Conservation (phyloP, 2,888 invertebrate genomes). For the Teinopalpus imperialis region DNA sequence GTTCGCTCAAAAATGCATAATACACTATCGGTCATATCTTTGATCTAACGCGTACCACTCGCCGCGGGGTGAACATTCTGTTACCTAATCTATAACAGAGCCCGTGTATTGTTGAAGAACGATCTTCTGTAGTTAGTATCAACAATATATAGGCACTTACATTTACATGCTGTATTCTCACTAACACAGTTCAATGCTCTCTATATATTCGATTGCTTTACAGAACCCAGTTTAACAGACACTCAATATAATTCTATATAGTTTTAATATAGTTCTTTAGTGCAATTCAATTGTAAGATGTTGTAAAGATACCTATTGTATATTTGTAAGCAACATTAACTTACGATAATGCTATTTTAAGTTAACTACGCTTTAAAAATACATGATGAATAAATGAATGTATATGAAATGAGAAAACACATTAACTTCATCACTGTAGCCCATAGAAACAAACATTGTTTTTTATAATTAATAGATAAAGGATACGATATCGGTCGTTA, state of each 20-base stretch:
- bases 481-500: too few species aligned
- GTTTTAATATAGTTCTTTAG: too few species aligned
- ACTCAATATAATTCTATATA: conserved; percentile 11
- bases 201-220: conserved; percentile 7
- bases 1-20: conserved; percentile 1
- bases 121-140: conserved; percentile 8
- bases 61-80: conserved; percentile 21
- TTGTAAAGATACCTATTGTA: too few species aligned
- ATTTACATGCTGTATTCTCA: conserved; percentile 19
- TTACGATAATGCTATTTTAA: too few species aligned
- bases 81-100: conserved; percentile 9
- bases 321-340: too few species aligned
- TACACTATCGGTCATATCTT: conserved; percentile 20
- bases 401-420: too few species aligned
- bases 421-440: too few species aligned
- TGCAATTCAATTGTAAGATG: neutral
- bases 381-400: too few species aligned
- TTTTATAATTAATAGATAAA: too few species aligned
- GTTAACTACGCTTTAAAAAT: too few species aligned
- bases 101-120: conserved; percentile 1
- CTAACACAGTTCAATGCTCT: conserved; percentile 13
- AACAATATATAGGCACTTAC: conserved; percentile 5
- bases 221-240: conserved; percentile 9
- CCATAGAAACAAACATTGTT: too few species aligned
- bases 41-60: conserved; percentile 9